Percentiles rank a stretch among this genome's conserved stretches.
Evolutionary conservation across 92 coral and sea anemone genomes (phyloP).

Genomic region (Porites divaricata): DNA sequence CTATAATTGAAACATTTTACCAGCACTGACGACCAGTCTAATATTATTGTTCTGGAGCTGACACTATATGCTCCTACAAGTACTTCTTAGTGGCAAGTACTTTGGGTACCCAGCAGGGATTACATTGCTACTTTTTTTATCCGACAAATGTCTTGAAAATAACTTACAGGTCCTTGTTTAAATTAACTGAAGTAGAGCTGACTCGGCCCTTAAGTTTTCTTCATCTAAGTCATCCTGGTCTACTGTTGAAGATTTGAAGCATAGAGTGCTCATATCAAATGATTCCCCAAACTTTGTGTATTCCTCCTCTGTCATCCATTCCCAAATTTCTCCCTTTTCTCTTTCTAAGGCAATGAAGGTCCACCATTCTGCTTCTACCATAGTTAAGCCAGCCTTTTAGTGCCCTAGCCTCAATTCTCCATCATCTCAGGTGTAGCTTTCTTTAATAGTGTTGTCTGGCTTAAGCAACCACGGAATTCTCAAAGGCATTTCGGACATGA

Average conservation of each 20-base stretch:
- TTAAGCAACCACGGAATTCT: background rate
- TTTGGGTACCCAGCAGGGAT: too few species aligned
- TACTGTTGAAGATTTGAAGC: background rate
- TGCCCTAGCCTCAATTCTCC: background rate
- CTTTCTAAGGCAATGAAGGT: background rate
- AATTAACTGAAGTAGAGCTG: background rate
- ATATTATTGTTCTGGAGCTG: too few species aligned
- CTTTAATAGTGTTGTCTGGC: background rate
- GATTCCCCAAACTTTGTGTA: conserved; percentile 14
- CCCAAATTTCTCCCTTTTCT: conserved; percentile 6
- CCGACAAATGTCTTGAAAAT: background rate
- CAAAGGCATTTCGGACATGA: background rate
- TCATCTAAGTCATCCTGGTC: background rate
- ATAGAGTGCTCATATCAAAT: background rate
- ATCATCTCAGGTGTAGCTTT: background rate
- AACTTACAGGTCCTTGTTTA: conserved; percentile 27
- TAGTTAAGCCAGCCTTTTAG: background rate
- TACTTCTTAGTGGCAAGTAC: too few species aligned
- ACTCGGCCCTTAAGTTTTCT: conserved; percentile 13
- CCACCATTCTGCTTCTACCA: conserved; percentile 7
- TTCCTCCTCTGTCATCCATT: conserved; percentile 18
- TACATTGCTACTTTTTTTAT: too few species aligned
- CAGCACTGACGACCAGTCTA: too few species aligned
- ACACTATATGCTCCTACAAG: too few species aligned
- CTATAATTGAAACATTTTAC: too few species aligned